These are phyloP conservation scores for Oegoconia quadripuncta DNA, from an alignment of 2,888 invertebrate genomes.

Conservation along the genomic window DNA sequence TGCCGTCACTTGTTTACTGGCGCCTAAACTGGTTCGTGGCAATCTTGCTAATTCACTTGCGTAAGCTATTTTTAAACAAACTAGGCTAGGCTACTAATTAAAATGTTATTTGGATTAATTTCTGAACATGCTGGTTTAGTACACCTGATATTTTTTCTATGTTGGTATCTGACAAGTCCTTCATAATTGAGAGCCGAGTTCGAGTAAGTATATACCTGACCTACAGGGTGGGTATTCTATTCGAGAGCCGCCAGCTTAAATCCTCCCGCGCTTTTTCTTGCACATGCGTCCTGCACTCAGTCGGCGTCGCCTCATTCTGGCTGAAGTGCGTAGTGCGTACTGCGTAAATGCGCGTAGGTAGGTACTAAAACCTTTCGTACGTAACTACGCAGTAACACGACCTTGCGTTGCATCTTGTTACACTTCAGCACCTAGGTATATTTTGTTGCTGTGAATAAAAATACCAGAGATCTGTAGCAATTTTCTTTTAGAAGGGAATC, in stretches of 20 bases:
- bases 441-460: too few species aligned
- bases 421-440: slow-evolving; percentile 3
- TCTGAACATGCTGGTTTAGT: too few species aligned
- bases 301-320: too few species aligned
- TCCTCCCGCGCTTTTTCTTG: slow-evolving; percentile 15
- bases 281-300: slow-evolving; percentile 17
- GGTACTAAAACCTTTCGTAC: slow-evolving; percentile 4
- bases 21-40: slow-evolving; percentile 7
- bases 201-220: not conserved
- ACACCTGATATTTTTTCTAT: too few species aligned
- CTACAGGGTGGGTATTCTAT: slow-evolving; percentile 4
- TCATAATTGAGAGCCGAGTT: too few species aligned
- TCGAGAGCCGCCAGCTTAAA: slow-evolving; percentile 10
- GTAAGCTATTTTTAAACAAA: not conserved
- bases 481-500: too few species aligned
- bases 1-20: slow-evolving; percentile 1
- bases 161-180: too few species aligned
- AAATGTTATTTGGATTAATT: too few species aligned
- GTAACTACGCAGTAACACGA: slow-evolving; percentile 14
- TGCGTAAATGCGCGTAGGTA: not conserved
- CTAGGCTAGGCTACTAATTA: too few species aligned
- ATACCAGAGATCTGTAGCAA: too few species aligned
- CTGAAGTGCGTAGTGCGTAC: slow-evolving; percentile 3
- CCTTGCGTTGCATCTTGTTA: slow-evolving; percentile 11
- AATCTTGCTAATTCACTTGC: slow-evolving; percentile 1